These are phyloP conservation scores for Allolobophora icterica DNA, from an alignment of 2,888 invertebrate genomes.

Conservation along the genomic window DNA sequence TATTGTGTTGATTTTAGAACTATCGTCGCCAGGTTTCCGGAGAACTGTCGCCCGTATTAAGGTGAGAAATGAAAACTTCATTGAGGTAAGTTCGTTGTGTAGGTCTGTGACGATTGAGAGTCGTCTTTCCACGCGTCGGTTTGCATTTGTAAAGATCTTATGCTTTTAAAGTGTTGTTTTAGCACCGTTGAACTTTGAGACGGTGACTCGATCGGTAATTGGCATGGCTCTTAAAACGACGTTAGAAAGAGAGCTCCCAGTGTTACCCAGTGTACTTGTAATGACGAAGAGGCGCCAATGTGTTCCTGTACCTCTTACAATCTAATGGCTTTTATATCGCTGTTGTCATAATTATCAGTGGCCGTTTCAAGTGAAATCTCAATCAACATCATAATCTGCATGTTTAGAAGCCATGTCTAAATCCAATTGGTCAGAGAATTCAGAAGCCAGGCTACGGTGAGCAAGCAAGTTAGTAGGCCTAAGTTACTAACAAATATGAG, in stretches of 20 bases:
- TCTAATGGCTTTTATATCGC: not conserved
- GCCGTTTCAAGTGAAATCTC: not conserved
- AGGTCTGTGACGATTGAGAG: not conserved
- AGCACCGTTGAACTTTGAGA: not conserved
- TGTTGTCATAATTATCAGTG: not conserved
- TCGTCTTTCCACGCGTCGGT: not conserved
- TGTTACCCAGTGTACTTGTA: not conserved
- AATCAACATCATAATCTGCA: not conserved
- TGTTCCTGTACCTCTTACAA: not conserved
- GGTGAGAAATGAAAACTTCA: not conserved
- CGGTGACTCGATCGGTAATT: not conserved
- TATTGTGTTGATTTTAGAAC: not conserved
- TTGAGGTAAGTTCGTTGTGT: not conserved
- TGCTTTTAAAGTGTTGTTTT: not conserved
- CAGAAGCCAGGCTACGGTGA: not conserved
- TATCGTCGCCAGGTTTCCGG: not conserved
- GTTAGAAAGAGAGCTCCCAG: not conserved
- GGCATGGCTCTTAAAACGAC: not conserved
- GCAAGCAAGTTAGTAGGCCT: not conserved
- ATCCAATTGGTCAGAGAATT: no score
- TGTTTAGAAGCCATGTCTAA: no score
- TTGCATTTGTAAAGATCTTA: not conserved
- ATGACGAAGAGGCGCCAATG: not conserved
- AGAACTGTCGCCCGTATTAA: not conserved
- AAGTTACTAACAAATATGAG: not conserved